Evolutionary conservation across 2,797 vertebrate species (phyloP).

Genomic region (Falco berigora): DNA sequence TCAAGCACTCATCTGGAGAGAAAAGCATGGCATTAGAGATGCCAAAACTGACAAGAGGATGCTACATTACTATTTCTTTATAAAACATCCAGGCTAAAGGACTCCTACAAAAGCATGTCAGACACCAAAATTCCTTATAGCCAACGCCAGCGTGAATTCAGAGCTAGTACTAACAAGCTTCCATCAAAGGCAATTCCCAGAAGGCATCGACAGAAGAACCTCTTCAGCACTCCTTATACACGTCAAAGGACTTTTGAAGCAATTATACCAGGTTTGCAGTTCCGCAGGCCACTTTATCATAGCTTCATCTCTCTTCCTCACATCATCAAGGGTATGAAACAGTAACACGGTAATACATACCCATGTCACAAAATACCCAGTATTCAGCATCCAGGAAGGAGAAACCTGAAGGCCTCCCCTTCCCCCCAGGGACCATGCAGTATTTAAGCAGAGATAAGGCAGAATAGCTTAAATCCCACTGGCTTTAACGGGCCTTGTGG

Average conservation of each 20-base stretch:
- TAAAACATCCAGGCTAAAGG: not conserved
- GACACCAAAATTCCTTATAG: not conserved
- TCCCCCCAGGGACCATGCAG: not conserved
- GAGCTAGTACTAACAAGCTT: not conserved
- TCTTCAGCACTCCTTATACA: not conserved
- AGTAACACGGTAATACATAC: not conserved
- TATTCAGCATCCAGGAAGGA: not conserved
- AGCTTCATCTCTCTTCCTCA: not conserved
- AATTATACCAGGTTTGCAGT: not conserved
- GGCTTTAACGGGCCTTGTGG: not conserved
- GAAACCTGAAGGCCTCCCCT: not conserved
- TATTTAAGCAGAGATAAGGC: not conserved
- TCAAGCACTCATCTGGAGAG: not conserved
- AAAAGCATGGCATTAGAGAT: not conserved
- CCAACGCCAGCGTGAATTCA: not conserved
- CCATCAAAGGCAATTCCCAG: not conserved
- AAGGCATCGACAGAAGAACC: not conserved
- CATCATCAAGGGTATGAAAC: not conserved
- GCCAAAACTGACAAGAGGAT: not conserved
- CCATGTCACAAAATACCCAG: not conserved
- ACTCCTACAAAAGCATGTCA: not conserved
- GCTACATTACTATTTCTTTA: not conserved
- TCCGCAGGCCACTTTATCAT: not conserved
- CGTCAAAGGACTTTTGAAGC: not conserved
- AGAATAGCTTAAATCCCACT: not conserved